phyloP scores from a whole-genome alignment of 1,140 invertebrate species.

The Polypedilum pembai region DNA sequence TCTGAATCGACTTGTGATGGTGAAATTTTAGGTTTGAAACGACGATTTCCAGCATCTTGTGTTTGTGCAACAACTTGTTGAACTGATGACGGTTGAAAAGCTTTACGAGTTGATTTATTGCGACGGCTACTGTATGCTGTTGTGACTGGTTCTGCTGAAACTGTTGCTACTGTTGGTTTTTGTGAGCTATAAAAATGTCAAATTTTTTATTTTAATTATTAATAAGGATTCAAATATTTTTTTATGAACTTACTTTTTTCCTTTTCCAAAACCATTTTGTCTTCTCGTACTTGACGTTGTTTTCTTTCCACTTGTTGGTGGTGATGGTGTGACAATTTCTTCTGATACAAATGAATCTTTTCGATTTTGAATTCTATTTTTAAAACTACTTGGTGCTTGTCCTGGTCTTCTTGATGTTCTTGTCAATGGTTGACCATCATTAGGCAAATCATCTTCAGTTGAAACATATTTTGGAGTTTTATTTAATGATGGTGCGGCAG shows the following conservation, averaged over 20 bases:
- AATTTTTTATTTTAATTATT: no score
- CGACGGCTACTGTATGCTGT: slow-evolving; percentile 45
- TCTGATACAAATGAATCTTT: neutral
- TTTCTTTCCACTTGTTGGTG: neutral
- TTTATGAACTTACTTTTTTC: neutral
- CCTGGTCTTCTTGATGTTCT: slow-evolving; percentile 50
- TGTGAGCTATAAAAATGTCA: slow-evolving; percentile 35
- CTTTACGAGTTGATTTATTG: slow-evolving; percentile 44
- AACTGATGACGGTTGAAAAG: slow-evolving; percentile 43
- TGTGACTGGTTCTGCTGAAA: slow-evolving; percentile 51
- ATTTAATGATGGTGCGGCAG: slow-evolving; percentile 59
- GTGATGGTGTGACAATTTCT: slow-evolving; percentile 21
- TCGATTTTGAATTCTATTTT: slow-evolving; percentile 40
- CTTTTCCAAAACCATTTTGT: neutral
- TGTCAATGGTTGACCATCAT: slow-evolving; percentile 39
- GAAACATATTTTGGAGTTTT: slow-evolving; percentile 50
- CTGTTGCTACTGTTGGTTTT: slow-evolving; percentile 47
- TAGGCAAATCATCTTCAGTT: slow-evolving; percentile 49
- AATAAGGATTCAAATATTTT: no score
- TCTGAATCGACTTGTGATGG: slow-evolving; percentile 48
- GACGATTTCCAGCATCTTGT: slow-evolving; percentile 43
- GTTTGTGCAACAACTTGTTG: slow-evolving; percentile 41
- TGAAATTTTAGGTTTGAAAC: slow-evolving; percentile 54
- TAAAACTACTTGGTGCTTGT: slow-evolving; percentile 43
- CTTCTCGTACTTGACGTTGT: neutral